phyloP scores from a whole-genome alignment of 2,113 vertebrate species.

The Chlorodrepanis virens region DNA sequence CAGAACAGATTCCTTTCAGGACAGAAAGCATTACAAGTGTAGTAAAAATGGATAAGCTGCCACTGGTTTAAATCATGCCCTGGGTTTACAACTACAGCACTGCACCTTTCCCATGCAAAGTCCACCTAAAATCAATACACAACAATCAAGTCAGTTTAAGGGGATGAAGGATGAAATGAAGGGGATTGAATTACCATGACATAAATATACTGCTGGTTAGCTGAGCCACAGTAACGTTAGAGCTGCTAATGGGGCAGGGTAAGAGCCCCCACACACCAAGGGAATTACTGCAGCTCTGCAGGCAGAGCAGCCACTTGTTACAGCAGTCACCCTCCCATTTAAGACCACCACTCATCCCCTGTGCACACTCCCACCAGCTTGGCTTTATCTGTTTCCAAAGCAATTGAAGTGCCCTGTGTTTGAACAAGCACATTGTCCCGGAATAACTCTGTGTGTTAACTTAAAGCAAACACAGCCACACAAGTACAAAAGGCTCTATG shows the following conservation, averaged over 20 bases:
- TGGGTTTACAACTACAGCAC: neutral
- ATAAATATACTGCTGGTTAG: constrained; percentile 33
- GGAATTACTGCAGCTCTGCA: neutral
- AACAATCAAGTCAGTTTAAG: neutral
- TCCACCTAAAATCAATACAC: neutral
- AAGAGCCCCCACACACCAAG: neutral
- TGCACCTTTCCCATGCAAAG: neutral
- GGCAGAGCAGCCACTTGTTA: neutral
- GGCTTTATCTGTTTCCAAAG: neutral
- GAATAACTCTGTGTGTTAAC: neutral
- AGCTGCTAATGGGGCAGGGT: neutral
- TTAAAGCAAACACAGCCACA: neutral
- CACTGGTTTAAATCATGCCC: neutral
- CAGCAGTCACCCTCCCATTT: neutral
- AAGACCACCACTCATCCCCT: neutral
- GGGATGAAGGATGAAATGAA: neutral
- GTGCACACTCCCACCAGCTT: neutral
- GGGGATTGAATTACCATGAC: constrained; percentile 10
- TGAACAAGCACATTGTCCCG: neutral
- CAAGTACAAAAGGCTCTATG: neutral
- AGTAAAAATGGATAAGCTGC: neutral
- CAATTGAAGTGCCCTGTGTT: neutral
- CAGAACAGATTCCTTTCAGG: neutral
- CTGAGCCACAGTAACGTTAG: neutral
- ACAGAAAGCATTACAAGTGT: neutral